Conservation (phyloP, 2,113 vertebrate species). For the Emydocephalus ijimae region DNA sequence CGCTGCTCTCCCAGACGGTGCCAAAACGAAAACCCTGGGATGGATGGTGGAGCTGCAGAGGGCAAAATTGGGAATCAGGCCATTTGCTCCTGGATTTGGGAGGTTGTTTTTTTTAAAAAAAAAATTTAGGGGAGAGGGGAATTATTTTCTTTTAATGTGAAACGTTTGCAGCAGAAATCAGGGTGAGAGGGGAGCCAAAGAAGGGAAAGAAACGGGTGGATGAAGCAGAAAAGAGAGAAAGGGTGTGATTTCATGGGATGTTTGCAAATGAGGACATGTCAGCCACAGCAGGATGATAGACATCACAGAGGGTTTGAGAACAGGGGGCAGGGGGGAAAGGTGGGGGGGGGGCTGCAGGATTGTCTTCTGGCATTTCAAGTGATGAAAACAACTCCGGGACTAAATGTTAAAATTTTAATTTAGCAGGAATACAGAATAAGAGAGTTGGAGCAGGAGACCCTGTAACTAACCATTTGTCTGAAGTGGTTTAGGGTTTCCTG, state of each 20-base stretch:
- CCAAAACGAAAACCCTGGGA: slow-evolving; percentile 86
- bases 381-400: too few species aligned
- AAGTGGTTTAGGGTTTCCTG: too few species aligned
- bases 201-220: background rate
- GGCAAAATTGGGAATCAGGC: background rate
- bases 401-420: background rate
- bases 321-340: accelerated
- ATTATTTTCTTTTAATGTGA: background rate
- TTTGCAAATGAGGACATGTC: background rate
- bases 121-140: background rate
- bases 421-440: background rate
- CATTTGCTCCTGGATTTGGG: background rate
- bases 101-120: too few species aligned
- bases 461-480: too few species aligned
- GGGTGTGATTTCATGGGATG: background rate
- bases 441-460: background rate
- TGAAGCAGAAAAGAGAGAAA: background rate
- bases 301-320: background rate
- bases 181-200: too few species aligned
- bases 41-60: slow-evolving; percentile 84
- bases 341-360: background rate
- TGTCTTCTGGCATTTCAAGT: background rate
- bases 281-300: background rate
- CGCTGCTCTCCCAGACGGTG: slow-evolving; percentile 91
- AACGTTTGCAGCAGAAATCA: background rate